Conservation (phyloP, 1,140 invertebrate genomes). For the Papilio polyxenes region DNA sequence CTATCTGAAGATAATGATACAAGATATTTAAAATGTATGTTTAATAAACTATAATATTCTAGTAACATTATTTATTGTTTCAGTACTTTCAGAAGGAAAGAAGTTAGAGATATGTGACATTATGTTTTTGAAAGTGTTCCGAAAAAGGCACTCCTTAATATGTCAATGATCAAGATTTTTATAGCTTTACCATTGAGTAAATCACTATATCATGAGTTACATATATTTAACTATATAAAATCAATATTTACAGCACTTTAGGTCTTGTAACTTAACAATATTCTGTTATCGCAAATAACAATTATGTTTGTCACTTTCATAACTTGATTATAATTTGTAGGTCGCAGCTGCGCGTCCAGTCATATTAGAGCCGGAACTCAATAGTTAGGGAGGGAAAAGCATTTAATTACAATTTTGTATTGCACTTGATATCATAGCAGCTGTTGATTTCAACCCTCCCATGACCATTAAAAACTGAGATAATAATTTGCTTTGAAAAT, state of each 20-base stretch:
- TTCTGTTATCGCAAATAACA: background rate
- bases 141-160: too few relatives aligned
- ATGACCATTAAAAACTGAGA: too few relatives aligned
- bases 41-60: too few relatives aligned
- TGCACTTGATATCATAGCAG: background rate
- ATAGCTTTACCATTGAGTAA: background rate
- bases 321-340: constrained; percentile 10
- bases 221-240: background rate
- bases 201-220: background rate
- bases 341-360: constrained; percentile 20
- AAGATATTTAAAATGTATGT: background rate
- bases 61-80: too few relatives aligned
- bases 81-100: too few relatives aligned
- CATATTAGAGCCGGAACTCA: constrained; percentile 3
- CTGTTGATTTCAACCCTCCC: background rate
- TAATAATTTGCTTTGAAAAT: too few relatives aligned
- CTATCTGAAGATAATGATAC: background rate
- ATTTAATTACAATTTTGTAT: background rate
- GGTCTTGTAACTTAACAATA: background rate
- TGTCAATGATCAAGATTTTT: background rate
- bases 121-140: too few relatives aligned
- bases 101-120: too few relatives aligned
- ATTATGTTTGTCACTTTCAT: background rate
- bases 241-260: too few relatives aligned
- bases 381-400: constrained; percentile 6